Evolutionary conservation across 2,888 invertebrate species (phyloP).

Genomic region (Prenolepis imparis): DNA sequence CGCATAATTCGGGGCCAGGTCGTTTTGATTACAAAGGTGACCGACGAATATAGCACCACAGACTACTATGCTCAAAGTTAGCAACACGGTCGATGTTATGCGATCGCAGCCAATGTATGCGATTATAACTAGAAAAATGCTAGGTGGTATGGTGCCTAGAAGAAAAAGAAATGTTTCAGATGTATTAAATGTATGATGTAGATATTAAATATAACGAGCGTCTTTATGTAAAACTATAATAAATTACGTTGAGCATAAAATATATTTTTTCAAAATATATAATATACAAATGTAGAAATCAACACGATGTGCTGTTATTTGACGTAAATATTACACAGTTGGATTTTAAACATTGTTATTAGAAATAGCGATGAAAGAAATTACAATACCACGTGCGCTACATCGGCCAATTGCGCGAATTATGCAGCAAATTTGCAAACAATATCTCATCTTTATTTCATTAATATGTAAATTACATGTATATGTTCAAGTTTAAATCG

Average conservation of each 20-base stretch:
- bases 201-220: neutral
- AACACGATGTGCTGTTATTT: neutral
- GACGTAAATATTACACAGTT: neutral
- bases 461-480: constrained; percentile 34
- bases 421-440: constrained; percentile 28
- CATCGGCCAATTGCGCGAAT: neutral
- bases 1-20: constrained; percentile 84
- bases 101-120: constrained; percentile 82
- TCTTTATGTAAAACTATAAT: neutral
- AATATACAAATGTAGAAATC: neutral
- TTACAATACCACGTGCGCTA: neutral
- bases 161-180: neutral
- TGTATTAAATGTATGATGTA: neutral
- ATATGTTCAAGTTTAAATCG: neutral
- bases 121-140: constrained; percentile 79
- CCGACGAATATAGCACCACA: constrained; percentile 83
- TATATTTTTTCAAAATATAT: neutral
- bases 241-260: neutral
- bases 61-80: constrained; percentile 80
- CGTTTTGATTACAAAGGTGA: constrained; percentile 83
- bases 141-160: constrained; percentile 81
- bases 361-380: neutral
- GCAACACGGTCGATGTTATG: constrained; percentile 72
- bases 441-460: constrained; percentile 34
- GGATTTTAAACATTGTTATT: neutral